Conservation (phyloP, 2,113 vertebrate species). For the Echinops telfairi region DNA sequence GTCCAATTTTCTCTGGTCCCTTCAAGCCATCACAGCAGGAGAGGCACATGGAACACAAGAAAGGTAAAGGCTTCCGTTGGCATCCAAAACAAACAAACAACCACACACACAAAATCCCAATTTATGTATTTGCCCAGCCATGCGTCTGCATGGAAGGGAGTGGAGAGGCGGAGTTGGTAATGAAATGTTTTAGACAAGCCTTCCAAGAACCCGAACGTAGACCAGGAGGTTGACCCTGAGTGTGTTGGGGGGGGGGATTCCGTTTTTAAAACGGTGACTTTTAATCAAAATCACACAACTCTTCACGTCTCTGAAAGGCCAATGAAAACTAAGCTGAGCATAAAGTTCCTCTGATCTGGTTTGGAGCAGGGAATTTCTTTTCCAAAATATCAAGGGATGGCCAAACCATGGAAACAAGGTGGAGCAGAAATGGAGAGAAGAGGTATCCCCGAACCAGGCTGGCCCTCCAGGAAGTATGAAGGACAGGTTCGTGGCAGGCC, state of each 20-base stretch:
- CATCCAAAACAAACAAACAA: neutral
- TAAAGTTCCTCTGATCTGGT: neutral
- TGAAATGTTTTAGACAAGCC: neutral
- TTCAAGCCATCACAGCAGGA: neutral
- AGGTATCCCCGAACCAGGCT: neutral
- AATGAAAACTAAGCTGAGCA: neutral
- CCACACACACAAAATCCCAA: neutral
- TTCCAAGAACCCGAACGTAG: neutral
- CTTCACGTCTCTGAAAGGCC: neutral
- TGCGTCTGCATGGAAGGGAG: neutral
- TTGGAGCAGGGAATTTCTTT: conserved; percentile 11
- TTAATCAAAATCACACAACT: neutral
- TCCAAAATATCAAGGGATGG: neutral
- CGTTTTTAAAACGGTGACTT: conserved; percentile 17
- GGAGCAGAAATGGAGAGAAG: neutral
- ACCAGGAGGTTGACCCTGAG: neutral
- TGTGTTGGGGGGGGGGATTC: neutral
- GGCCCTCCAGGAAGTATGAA: neutral
- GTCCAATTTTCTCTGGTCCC: conserved; percentile 5
- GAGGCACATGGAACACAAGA: neutral
- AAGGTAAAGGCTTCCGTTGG: neutral
- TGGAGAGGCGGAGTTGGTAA: neutral
- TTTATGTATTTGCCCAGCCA: neutral
- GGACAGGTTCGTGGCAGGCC: neutral
- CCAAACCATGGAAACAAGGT: neutral